Evolutionary conservation across 2,113 vertebrate species (phyloP), one percentile per base, ranked within the genome.

Genomic region (Marmota flaviventris): DNA sequence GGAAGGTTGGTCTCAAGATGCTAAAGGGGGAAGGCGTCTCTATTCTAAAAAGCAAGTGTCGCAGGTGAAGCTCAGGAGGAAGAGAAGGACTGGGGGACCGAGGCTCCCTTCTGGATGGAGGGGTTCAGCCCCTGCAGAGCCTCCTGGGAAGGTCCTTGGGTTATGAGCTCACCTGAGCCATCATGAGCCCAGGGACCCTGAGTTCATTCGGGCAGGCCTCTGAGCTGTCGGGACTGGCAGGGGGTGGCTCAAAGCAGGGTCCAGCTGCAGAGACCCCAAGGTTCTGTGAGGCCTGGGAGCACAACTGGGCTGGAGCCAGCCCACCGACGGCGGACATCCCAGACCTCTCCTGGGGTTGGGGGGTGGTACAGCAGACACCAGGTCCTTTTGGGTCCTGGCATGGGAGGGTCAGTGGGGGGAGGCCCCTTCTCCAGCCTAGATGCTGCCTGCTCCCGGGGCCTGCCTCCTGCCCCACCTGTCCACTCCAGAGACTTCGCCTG

Each of bases 401-500:
- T 22, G 7, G 3, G 65, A n/a, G n/a, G 20, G 24, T n/a, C 79
- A 7, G 24, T 0, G 34, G 29, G 51, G 51, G 56, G 37, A 61
- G 67, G 3, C 48, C 25, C 84, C 39, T 37, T n/a, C 48, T 34
- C 42, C 63, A 39, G 29, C 34, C 5, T 5, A 25, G 24, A 5
- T 0, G 8, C 25, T 0, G 14, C 79, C 63, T 70, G 70, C 58
- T 76, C 4, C 1, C 13, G 2, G 16, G 12, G 48, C 76, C 93
- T 51, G 29, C 70, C 2, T 1, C 56, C 56, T 12, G 53, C 75
- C 2, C 27, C 39, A 7, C 29, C 29, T 69, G 67, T 13, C 37
- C 37, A 24, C 14, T 58, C 39, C 2, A 11, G 7, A 20, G 12
- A 18, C 3, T 0, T 6, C 2, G 27, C 61, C n/a, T 4, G 4